Base-by-base conservation (phyloP, 1,140 invertebrate genomes). In the Ephestia elutella region DNA sequence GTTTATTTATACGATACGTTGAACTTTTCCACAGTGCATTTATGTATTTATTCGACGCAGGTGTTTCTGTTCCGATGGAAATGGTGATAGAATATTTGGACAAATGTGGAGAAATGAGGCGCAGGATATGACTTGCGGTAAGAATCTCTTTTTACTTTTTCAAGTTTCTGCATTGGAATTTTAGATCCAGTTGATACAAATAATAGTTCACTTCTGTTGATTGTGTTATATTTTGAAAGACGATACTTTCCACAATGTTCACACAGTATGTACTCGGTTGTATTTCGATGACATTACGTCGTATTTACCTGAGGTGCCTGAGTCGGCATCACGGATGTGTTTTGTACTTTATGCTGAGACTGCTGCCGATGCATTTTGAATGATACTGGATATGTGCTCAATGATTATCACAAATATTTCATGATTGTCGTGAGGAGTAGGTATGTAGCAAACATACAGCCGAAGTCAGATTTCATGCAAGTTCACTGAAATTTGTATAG, bases 71-170 rank as follows among this genome's bases (percentile, higher is more conserved):
- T 83, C 82, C 28, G 80, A 89, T 67, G 73, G 70, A 62, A 63
- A 77, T 58, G 91, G 91, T 28, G 85, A 81, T 21, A 82, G 90
- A 78, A 88, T 92, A 73, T 91, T 90, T 83, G 91, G 91, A 71
- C 83, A 90, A 77, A 83, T 86, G 73, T 91, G 89, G 88, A 77
- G 77, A 56, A 70, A 62, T 5, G 73, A 91, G 54, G 85, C 90
- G 11, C 75, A 78, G 48, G 87, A 91, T 35, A 91, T 91, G 90
- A 90, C 86, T 61, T 87, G 84, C 63, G 82, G 84, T 87, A 68
- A 76, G 72, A 59, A 60, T 25, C 21, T 25, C 7, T 25, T 3
- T 25, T 25, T 25, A 2, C 38, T 25, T 17, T 28, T 57, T 17
- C 18, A 35, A 25, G 21, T 25, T 7, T 25, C n/a, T 25, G 21